Conservation (phyloP, 2,888 invertebrate species). For the Eristalis intricaria region DNA sequence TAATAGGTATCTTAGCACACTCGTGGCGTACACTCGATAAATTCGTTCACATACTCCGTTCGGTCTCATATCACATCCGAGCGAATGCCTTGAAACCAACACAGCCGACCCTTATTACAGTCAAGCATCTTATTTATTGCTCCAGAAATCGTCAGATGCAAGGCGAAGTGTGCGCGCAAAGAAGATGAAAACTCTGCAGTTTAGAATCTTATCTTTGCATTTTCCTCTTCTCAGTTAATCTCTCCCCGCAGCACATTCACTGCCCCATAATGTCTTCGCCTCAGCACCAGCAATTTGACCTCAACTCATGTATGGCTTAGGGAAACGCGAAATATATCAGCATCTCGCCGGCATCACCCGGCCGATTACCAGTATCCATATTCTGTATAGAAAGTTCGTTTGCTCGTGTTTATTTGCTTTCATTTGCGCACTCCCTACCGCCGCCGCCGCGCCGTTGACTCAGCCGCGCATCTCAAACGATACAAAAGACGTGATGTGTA, state of each 20-base stretch:
- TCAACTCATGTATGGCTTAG: background rate
- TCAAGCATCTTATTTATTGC: constrained; percentile 65
- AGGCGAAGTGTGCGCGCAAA: constrained; percentile 21
- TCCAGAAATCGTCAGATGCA: constrained; percentile 56
- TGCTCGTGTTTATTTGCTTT: constrained; percentile 59
- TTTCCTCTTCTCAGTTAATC: constrained; percentile 6
- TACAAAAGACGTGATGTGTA: constrained; percentile 11
- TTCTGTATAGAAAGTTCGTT: constrained; percentile 62
- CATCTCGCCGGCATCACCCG: background rate
- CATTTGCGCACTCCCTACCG: constrained; percentile 37
- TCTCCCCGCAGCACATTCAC: background rate
- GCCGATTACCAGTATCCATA: constrained; percentile 24
- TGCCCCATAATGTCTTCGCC: background rate
- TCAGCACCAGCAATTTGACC: background rate
- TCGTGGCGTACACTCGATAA: background rate
- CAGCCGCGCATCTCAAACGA: constrained; percentile 35
- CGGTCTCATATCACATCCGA: constrained; percentile 27
- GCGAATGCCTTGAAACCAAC: background rate
- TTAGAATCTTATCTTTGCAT: constrained; percentile 50
- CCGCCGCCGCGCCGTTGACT: background rate
- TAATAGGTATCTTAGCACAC: background rate
- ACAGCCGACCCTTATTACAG: constrained; percentile 35
- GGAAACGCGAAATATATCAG: constrained; percentile 6
- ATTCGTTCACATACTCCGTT: background rate
- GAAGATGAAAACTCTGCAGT: constrained; percentile 15